phyloP scores from a whole-genome alignment of 2,113 vertebrate species.

The Anas platyrhynchos region DNA sequence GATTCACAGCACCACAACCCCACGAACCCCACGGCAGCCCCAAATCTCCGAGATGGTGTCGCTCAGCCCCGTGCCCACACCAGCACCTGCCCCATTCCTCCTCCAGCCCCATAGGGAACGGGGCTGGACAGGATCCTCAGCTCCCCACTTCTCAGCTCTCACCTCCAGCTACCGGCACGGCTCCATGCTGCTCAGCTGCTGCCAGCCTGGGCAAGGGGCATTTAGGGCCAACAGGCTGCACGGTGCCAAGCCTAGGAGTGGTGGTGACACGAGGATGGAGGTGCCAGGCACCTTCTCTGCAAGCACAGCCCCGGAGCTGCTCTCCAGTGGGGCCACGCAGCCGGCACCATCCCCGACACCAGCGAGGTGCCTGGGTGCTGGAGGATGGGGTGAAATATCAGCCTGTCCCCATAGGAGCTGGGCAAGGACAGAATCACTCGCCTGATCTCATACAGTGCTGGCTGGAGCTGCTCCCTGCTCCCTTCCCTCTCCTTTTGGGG shows the following conservation, averaged over 20 bases:
- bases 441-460: rapidly evolving
- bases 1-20: not conserved
- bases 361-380: rapidly evolving
- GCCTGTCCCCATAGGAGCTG: not conserved
- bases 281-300: not conserved
- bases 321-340: not conserved
- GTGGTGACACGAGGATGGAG: rapidly evolving
- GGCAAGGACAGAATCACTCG: not conserved
- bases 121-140: not conserved
- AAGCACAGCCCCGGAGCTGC: not conserved
- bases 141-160: rapidly evolving
- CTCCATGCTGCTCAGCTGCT: not conserved
- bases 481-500: not conserved
- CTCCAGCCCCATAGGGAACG: not conserved
- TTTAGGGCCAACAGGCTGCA: rapidly evolving
- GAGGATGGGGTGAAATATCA: not conserved
- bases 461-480: not conserved
- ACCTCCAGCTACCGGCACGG: rapidly evolving
- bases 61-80: not conserved
- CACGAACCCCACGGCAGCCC: not conserved
- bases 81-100: rapidly evolving
- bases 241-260: not conserved
- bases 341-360: not conserved
- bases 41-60: not conserved
- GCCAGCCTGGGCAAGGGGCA: not conserved